Conservation (phyloP, 2,888 invertebrate genomes). For the Parnassius mnemosyne region DNA sequence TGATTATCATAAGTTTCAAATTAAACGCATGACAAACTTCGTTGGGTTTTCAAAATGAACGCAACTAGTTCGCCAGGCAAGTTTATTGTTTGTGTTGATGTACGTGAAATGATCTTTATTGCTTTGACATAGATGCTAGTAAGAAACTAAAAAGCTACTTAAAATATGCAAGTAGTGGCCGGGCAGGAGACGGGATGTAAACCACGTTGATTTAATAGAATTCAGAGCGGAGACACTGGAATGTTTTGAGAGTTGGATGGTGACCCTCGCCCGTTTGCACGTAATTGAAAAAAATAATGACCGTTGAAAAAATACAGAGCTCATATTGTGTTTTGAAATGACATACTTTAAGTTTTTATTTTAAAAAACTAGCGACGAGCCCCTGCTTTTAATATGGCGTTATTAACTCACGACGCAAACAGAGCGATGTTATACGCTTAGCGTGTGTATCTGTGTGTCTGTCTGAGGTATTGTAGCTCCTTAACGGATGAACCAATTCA, state of each 20-base stretch:
- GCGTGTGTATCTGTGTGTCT: too few relatives aligned
- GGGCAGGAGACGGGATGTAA: conserved; percentile 44
- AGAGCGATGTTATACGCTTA: too few relatives aligned
- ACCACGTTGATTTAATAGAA: conserved; percentile 56
- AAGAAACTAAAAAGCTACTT: conserved; percentile 33
- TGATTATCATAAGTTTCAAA: conserved; percentile 26
- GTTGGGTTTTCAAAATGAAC: conserved; percentile 57
- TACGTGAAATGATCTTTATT: conserved; percentile 43
- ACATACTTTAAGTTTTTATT: too few relatives aligned
- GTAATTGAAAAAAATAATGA: conserved; percentile 3
- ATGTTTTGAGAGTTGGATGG: conserved; percentile 25
- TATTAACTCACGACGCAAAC: too few relatives aligned
- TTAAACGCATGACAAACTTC: conserved; percentile 33
- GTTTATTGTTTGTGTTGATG: conserved; percentile 36
- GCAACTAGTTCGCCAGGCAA: conserved; percentile 65
- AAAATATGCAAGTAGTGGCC: conserved; percentile 54
- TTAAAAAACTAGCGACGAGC: too few relatives aligned
- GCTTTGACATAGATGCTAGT: conserved; percentile 34
- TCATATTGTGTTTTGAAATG: too few relatives aligned
- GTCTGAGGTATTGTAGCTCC: too few relatives aligned
- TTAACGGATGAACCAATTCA: too few relatives aligned
- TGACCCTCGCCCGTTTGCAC: neutral
- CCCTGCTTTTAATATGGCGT: too few relatives aligned
- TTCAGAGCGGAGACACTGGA: conserved; percentile 36
- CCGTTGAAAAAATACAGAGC: neutral